phyloP scores from a whole-genome alignment of 2,113 vertebrate genomes.

The Scolopax mira region DNA sequence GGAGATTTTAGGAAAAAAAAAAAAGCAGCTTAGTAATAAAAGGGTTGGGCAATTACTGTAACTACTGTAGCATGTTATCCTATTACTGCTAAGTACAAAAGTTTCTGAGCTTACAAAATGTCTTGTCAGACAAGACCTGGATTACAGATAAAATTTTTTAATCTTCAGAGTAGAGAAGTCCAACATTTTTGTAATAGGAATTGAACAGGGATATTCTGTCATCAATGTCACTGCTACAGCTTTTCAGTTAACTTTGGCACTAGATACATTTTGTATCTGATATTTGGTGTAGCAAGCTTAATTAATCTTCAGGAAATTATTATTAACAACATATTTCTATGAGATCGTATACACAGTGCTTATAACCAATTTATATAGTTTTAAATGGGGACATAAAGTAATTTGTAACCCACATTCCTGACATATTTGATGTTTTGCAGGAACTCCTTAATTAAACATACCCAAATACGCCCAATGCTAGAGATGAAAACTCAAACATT shows the following conservation, averaged over 20 bases:
- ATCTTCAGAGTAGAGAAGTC: slow-evolving; percentile 39
- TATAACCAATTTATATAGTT: neutral
- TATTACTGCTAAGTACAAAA: slow-evolving; percentile 39
- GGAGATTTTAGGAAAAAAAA: no score
- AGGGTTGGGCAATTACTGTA: neutral
- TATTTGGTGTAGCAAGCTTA: neutral
- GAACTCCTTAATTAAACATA: neutral
- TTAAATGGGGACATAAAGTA: neutral
- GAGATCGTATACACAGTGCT: neutral
- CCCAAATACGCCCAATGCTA: neutral
- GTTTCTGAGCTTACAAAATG: slow-evolving; percentile 48
- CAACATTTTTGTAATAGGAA: neutral
- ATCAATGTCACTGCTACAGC: neutral
- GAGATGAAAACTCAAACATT: neutral
- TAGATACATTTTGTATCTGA: neutral
- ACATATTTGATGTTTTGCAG: neutral
- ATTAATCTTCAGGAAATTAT: neutral
- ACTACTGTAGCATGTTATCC: slow-evolving; percentile 49
- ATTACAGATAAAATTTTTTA: slow-evolving; percentile 45
- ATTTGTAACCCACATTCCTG: neutral
- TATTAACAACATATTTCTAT: neutral
- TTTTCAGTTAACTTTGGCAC: neutral
- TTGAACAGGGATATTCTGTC: neutral
- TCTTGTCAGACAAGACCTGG: slow-evolving; percentile 58
- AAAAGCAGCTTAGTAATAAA: neutral